Base-by-base conservation (phyloP, 2,797 vertebrate genomes). In the Philypnodon macrostomus region DNA sequence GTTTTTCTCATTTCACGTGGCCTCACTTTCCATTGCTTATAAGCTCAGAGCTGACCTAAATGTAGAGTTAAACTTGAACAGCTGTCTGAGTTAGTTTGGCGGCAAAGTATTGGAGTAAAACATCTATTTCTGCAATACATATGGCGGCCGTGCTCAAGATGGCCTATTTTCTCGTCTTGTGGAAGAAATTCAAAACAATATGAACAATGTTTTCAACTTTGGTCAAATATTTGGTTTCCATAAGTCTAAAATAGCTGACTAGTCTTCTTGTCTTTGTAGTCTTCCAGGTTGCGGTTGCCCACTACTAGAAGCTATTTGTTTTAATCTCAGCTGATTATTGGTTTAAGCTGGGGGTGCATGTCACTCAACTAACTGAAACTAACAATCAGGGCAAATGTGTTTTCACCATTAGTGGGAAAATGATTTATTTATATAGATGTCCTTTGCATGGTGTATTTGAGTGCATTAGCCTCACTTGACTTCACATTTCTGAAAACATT, bases 1-100 rank as follows among this genome's bases (percentile, higher is more conserved):
- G 30, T 32, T 57, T 60, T 74, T 53, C 21, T 56, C 38, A 47
- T 72, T 51, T 65, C 24, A 30, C 17, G 56, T 67, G 39, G 37
- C 48, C 34, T 47, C 21, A 56, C 29, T 58, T 55, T 59, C 63
- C 48, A 49, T 35, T 53, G 34, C 17, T n/a, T 15, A 24, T 34
- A 29, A 29, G 27, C 27, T 29, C 32, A 27, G 37, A 21, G 4
- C 50, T 75, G 47, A 50, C 62, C 52, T 51, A 53, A 62, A 68
- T 45, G 33, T 34, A 15, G 34, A 5, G 45, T 42, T 40, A 19
- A 57, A 49, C 26, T 41, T 5, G 18, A 9, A n/a, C 8, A 23
- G 34, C 51, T 45, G 14, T 42, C 38, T 7, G n/a, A 37, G 12
- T 14, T 8, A 32, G 38, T 24, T 40, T 30, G 27, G 41, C 27